These are phyloP conservation scores for Drosophila merina DNA, from an alignment of 2,888 invertebrate genomes.

Conservation along the genomic window DNA sequence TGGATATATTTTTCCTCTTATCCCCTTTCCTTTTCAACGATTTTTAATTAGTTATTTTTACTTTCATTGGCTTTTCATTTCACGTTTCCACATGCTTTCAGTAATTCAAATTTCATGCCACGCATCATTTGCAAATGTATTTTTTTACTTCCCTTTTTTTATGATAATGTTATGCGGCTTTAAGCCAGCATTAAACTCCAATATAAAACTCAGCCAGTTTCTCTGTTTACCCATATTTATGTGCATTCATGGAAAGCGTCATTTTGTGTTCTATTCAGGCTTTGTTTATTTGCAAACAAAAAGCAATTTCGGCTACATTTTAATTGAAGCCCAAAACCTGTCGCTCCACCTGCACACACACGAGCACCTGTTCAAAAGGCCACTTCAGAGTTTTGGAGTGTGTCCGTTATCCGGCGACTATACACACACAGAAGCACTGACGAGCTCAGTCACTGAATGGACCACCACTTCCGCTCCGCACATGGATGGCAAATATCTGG, in stretches of 20 bases:
- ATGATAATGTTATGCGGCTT: conserved; percentile 1
- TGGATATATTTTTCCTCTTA: background rate
- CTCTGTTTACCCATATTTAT: conserved; percentile 12
- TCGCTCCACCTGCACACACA: conserved; percentile 15
- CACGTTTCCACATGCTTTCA: background rate
- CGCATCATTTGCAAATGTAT: background rate
- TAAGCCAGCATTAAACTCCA: background rate
- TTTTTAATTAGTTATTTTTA: background rate
- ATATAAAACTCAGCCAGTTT: conserved; percentile 4
- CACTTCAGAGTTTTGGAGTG: conserved; percentile 24
- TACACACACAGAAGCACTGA: conserved; percentile 20
- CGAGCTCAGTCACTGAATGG: conserved; percentile 3
- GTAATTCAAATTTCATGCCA: conserved; percentile 1
- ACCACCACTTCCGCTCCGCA: conserved; percentile 15
- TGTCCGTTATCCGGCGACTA: conserved; percentile 24
- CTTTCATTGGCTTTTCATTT: background rate
- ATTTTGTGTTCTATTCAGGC: conserved; percentile 33
- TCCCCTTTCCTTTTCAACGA: background rate
- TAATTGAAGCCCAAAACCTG: conserved; percentile 59
- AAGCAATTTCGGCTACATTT: conserved; percentile 71
- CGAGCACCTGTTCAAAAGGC: conserved; percentile 27
- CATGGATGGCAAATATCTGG: conserved; percentile 49
- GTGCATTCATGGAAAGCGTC: conserved; percentile 10
- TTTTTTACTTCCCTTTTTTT: background rate
- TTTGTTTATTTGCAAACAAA: conserved; percentile 67